Base-by-base conservation (phyloP, 2,797 vertebrate species). In the Moxostoma hubbsi region DNA sequence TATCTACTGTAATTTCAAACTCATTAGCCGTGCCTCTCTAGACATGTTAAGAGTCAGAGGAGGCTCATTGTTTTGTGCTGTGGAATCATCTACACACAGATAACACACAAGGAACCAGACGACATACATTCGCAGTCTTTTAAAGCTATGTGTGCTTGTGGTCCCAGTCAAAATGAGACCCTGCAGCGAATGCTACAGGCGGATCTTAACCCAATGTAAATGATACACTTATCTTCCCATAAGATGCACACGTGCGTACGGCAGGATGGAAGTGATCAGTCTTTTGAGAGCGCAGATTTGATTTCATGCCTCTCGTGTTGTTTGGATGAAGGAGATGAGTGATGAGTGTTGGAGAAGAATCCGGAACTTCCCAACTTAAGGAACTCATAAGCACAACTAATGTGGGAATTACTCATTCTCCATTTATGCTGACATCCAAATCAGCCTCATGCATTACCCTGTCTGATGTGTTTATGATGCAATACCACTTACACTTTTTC, bases 21-120 rank as follows among this genome's bases (percentile, higher is more conserved):
- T 80, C 74, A 55, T 84, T 82, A 91, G 89, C 87, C 82, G 85
- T 16, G 80, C 90, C 15, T 91, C 88, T 88, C 92, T 92, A 90
- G 88, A 88, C 88, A 85, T 75, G 10, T 87, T 85, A 86, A 85
- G 91, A 88, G 86, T 85, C 88, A 53, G 84, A 84, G 67, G 80
- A 83, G 87, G 85, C 59, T 65, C 58, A 18, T 87, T 86, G 86
- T 70, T 86, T 87, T 71, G 84, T 91, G 89, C 89, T 84, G 85
- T 86, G 87, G 63, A 47, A 66, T 67, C 70, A 90, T 84, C 90
- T 88, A 91, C 91, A 89, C 85, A 74, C 85, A 85, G 90, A 89
- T 87, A 88, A 90, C 88, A 88, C 65, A 84, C 15, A 12, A 49
- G 46, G 65, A 75, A 73, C 7, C 74, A 16, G 49, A 54, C 51